Base-by-base conservation (phyloP, 2,113 vertebrate genomes). In the Prunella himalayana region DNA sequence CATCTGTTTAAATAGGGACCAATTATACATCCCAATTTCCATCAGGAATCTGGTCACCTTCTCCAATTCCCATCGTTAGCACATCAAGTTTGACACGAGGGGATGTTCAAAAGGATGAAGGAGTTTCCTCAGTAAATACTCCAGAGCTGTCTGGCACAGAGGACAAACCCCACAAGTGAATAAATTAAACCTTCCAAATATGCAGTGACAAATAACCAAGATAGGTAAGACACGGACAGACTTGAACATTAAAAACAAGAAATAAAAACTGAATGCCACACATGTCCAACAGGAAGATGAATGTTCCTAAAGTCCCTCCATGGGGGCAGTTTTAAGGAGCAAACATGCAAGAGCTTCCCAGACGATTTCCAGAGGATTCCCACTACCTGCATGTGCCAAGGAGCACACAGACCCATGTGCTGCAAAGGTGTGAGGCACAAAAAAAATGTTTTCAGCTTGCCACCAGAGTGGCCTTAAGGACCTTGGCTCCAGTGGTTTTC, bases 371-470 rank as follows among this genome's bases (percentile, higher is more conserved):
- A 65, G 41, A 60, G 49, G 70, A 24, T 63, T 45, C 51, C 35
- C 25, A 4, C 16, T 15, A 11, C n/a, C 50, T 64, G 28, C 1
- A 5, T 0, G 3, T 44, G 39, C 57, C 14, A 39, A 3, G 4
- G 50, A 82, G 37, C 3, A 10, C 39, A 20, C 0, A 33, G 50
- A 33, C 23, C 33, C 3, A 33, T 9, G 0, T 0, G 7, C 19
- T 75, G 31, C 49, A 15, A 59, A 68, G 54, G 33, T 24, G 11
- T 60, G 3, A 39, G 56, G 50, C 56, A 42, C 17, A 19, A 80
- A 63, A 25, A 1, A 16, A 25, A 8, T 2, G 6, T 27, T 78
- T 77, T 25, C 47, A 50, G 9, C 47, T 75, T 39, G 7, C 28
- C 54, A 37, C 23, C 30, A 5, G 47, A 0, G 0, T 7, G 22